Evolutionary conservation across 2,888 invertebrate species (phyloP).

Genomic region (Oithona nana): DNA sequence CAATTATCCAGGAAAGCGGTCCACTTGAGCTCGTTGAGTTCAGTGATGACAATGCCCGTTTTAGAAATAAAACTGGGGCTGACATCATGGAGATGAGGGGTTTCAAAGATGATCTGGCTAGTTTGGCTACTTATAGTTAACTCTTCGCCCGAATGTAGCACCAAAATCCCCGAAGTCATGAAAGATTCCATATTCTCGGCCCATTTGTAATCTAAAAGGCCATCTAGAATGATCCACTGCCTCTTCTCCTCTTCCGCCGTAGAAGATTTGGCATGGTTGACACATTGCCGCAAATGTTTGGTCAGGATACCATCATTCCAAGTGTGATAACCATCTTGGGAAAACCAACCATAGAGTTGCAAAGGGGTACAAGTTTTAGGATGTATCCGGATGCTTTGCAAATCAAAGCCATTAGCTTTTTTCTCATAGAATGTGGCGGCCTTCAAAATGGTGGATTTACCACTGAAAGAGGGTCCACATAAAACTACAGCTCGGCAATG

Average conservation of each 20-base stretch:
- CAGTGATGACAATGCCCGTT: neutral
- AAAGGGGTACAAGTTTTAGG: neutral
- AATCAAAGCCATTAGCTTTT: neutral
- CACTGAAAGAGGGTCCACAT: slow-evolving; percentile 2
- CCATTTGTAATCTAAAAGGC: neutral
- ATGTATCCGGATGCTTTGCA: neutral
- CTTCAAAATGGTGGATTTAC: neutral
- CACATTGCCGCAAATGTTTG: neutral
- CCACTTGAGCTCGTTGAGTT: neutral
- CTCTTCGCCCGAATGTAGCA: neutral
- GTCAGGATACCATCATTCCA: neutral
- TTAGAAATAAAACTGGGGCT: neutral
- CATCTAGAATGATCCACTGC: neutral
- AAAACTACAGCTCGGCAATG: neutral
- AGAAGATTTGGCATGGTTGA: too few relatives aligned
- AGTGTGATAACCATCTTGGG: neutral
- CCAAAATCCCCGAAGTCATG: neutral
- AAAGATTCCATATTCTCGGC: neutral
- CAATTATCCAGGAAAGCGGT: slow-evolving; percentile 8
- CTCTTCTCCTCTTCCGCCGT: neutral
- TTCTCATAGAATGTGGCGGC: neutral
- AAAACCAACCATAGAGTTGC: neutral
- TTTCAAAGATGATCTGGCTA: neutral
- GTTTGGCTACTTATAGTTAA: neutral
- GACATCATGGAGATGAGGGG: neutral